Conservation (phyloP, 2,888 invertebrate genomes). For the Tridacna gigas region DNA sequence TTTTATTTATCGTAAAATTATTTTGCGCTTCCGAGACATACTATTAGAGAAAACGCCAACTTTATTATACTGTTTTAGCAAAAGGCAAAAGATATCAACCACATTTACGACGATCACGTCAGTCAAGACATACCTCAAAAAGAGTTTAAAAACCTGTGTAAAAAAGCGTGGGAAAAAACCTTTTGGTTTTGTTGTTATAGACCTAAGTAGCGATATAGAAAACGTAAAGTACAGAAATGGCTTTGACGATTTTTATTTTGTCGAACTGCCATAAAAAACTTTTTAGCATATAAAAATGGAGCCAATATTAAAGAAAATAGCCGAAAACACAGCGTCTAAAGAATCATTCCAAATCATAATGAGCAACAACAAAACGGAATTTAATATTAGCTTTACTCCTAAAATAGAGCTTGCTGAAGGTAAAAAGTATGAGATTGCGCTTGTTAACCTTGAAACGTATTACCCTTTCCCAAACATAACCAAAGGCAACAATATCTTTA, state of each 20-base stretch:
- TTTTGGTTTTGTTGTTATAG: neutral
- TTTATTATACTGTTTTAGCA: neutral
- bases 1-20: neutral
- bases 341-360: neutral
- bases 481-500: too few relatives aligned
- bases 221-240: neutral
- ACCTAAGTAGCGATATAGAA: neutral
- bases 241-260: neutral
- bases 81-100: neutral
- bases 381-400: neutral
- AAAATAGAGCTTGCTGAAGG: too few relatives aligned
- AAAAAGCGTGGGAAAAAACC: neutral
- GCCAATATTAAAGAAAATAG: neutral
- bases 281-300: neutral
- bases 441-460: too few relatives aligned
- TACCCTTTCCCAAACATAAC: too few relatives aligned
- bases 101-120: neutral
- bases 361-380: neutral
- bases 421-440: too few relatives aligned
- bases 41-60: neutral
- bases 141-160: neutral
- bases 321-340: neutral
- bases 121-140: neutral
- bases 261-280: neutral
- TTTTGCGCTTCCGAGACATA: neutral